A percentile compares a stretch with the other conserved stretches of the same genome.
These are phyloP conservation scores for Cydia amplana DNA, from an alignment of 1,140 invertebrate species.

Conservation along the genomic window DNA sequence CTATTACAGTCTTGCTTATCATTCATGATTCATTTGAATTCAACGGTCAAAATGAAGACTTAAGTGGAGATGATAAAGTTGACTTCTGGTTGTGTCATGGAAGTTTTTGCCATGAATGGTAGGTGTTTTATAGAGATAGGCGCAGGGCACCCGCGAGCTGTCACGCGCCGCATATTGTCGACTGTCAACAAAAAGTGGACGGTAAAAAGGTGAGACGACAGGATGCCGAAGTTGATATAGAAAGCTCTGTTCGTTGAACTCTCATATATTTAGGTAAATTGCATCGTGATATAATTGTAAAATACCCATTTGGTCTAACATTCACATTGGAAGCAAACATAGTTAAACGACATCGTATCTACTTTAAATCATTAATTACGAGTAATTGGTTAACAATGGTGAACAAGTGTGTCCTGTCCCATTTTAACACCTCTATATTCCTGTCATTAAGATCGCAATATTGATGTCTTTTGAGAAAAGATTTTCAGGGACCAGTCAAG, in stretches of 20 bases:
- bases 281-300: no score
- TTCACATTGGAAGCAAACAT: no score
- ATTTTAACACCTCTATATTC: no score
- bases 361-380: no score
- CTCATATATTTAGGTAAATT: background rate
- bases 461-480: no score
- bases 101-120: conserved; percentile 51
- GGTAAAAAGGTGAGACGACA: conserved; percentile 46
- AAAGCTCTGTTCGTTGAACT: conserved; percentile 27
- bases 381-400: no score
- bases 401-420: no score
- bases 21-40: conserved; percentile 31
- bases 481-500: no score
- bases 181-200: conserved; percentile 50
- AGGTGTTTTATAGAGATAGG: conserved; percentile 52
- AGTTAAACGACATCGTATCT: no score
- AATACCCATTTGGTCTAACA: no score
- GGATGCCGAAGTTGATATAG: conserved; percentile 30
- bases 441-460: no score
- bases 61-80: conserved; percentile 36
- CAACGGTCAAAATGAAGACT: conserved; percentile 27
- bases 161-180: conserved; percentile 65
- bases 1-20: conserved; percentile 25
- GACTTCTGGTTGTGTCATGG: conserved; percentile 35
- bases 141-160: conserved; percentile 67